These are phyloP conservation scores for Tenrec ecaudatus DNA, from an alignment of 2,113 vertebrate species.

Conservation along the genomic window DNA sequence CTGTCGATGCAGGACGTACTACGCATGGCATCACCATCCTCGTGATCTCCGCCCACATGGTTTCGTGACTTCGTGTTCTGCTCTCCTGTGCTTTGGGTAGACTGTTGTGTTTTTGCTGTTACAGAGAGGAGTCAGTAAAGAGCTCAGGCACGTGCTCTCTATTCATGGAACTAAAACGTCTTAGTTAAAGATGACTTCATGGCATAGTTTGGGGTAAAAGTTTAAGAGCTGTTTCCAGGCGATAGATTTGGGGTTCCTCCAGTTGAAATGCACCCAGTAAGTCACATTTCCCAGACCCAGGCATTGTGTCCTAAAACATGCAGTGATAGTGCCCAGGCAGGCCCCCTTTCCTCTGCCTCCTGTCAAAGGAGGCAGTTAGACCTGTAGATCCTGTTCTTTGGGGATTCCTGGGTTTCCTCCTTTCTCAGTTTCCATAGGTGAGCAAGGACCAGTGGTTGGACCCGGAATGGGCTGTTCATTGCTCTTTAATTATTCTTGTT, in stretches of 20 bases:
- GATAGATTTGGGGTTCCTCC: background rate
- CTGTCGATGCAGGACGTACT: too few species aligned
- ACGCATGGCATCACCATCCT: background rate
- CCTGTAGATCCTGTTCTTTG: too few species aligned
- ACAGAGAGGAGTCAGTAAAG: background rate
- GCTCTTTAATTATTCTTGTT: too few species aligned
- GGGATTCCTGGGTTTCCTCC: background rate
- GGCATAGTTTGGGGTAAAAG: background rate
- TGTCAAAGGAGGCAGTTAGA: background rate
- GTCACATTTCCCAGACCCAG: background rate
- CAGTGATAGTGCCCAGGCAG: too few species aligned
- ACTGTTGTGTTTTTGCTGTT: background rate
- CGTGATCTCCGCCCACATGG: background rate
- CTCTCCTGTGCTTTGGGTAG: background rate
- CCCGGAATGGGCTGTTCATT: background rate
- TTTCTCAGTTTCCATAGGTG: background rate
- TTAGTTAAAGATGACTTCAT: background rate
- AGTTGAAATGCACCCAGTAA: background rate
- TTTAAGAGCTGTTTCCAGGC: background rate
- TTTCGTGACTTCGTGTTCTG: background rate
- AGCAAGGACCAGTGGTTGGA: background rate
- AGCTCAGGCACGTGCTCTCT: too few species aligned
- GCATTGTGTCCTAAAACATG: too few species aligned
- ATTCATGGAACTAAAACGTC: background rate
- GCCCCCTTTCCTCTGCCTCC: too few species aligned